These are phyloP conservation scores for Aricia artaxerxes DNA, from an alignment of 2,888 invertebrate genomes.

Conservation along the genomic window DNA sequence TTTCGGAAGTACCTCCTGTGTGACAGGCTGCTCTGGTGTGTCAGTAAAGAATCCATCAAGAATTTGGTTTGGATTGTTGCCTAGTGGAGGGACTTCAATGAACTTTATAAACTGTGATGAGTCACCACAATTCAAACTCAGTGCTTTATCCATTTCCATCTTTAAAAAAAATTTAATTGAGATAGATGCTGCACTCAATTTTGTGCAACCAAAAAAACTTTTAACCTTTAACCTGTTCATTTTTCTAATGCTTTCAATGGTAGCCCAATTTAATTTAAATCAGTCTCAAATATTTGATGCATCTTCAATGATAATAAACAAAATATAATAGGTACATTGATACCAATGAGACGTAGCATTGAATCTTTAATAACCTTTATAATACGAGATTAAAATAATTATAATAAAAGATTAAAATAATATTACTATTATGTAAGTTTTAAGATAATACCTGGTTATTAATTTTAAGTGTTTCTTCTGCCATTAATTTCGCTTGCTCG, in stretches of 20 bases:
- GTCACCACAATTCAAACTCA: constrained; percentile 52
- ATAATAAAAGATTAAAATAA: background rate
- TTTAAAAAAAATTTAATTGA: background rate
- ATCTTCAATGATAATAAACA: too few relatives aligned
- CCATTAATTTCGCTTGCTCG: constrained; percentile 61
- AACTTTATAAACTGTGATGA: constrained; percentile 55
- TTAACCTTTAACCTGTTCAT: background rate
- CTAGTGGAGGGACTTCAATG: constrained; percentile 58
- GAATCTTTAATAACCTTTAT: background rate
- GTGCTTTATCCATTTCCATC: constrained; percentile 56
- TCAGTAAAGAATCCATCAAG: constrained; percentile 65
- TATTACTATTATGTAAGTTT: constrained; percentile 5
- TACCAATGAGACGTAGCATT: background rate
- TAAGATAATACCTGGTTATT: constrained; percentile 51
- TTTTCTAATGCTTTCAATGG: background rate
- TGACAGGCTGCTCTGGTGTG: constrained; percentile 43
- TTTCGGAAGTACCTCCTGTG: constrained; percentile 47
- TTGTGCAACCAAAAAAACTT: background rate
- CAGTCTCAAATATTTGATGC: too few relatives aligned
- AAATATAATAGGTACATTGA: background rate
- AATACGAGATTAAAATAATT: background rate
- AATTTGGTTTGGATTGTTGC: constrained; percentile 52
- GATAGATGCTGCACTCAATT: background rate
- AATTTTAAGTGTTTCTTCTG: constrained; percentile 55
- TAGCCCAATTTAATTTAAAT: background rate